Base-by-base conservation (phyloP, 1,140 invertebrate genomes). In the Leptestheria dahalacensis region DNA sequence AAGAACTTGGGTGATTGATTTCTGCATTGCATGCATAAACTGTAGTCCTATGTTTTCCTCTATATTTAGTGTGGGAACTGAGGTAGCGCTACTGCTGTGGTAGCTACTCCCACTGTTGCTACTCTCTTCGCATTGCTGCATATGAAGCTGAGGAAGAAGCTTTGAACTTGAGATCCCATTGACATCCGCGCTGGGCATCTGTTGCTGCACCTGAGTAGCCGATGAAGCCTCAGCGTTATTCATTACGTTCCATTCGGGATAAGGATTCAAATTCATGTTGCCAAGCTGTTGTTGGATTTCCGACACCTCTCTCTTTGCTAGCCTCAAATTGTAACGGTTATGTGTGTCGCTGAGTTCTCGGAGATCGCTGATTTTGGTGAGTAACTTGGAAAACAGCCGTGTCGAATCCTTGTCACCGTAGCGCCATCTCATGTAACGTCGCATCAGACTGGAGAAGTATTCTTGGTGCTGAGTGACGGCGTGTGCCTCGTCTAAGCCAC, bases 301-400 rank as follows among this genome's bases (percentile, higher is more conserved):
- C 10, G 64, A 55, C 9, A 66, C 57, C 62, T 69, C 68, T 12
- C 67, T 60, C 4, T 67, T 53, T 0, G 50, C 65, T 49, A 78
- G 66, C 26, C 73, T 68, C 15, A 78, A 68, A 54, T 70, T 64
- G 33, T 66, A 70, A 56, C 77, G 73, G 2, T 73, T 77, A 63
- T 77, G 76, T 49, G 73, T 70, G 64, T 78, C 76, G 60, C 74
- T 76, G 51, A 79, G 66, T 65, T 78, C 75, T 23, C 76, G 70
- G 59, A 79, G 71, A 67, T 78, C 77, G 12, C 73, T 71, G 29
- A 78, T 65, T 63, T 75, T 76, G 64, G 76, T 72, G n/a, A 77
- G 67, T 50, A 78, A 67, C 64, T 76, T 75, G 15, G 77, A 73
- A 64, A 73, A 78, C 54, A 77, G 62, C 33, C 66, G 63, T 23